Evolutionary conservation across 1,140 invertebrate species (phyloP), one percentile per base, ranked within the genome.

Genomic region (Bombus balteatus): DNA sequence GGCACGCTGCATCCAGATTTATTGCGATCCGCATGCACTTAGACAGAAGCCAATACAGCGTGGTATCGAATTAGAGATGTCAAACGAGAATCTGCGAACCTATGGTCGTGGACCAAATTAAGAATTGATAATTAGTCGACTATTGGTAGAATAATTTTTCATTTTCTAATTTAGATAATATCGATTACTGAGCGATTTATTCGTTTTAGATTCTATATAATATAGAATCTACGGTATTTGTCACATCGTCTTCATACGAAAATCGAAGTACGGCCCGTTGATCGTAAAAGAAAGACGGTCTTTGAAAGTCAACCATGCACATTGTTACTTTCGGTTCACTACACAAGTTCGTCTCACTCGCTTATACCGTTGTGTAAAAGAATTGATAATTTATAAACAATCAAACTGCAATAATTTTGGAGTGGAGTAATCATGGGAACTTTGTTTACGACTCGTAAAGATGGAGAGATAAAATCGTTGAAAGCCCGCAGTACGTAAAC

Each of bases 11-110:
- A 34, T 75, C 18, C 34, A 59, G 68, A 72, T 81, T 81, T 39
- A 72, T 39, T 13, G 70, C 70, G 28, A 74, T 62, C 22, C 37
- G 39, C 39, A 43, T 74, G 70, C 80, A 74, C 53, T 81, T 43
- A 25, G 53, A 74, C 34, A 43, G 12, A 43, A 53, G 1, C 32
- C 32, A 25, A 25, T 18, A 12, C 43, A 22, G 2, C 41, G 25
- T 28, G 41, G 15, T 43, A 9, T n/a, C 1, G 43, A 65, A n/a
- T 12, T n/a, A 37, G 9, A n/a, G 8, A 0, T 8, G 12, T 4
- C 65, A 37, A 37, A 43, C 34, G 12, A 15, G 4, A 47, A 47
- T 5, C 43, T 47, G 25, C 37, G 65, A 18, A 37, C 22, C 25
- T 34, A 4, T 1, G 18, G 47, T 2, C 41, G 41, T 32, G 3